Evolutionary conservation across 2,113 vertebrate species (phyloP).

Genomic region (Plecturocebus donacophilus): DNA sequence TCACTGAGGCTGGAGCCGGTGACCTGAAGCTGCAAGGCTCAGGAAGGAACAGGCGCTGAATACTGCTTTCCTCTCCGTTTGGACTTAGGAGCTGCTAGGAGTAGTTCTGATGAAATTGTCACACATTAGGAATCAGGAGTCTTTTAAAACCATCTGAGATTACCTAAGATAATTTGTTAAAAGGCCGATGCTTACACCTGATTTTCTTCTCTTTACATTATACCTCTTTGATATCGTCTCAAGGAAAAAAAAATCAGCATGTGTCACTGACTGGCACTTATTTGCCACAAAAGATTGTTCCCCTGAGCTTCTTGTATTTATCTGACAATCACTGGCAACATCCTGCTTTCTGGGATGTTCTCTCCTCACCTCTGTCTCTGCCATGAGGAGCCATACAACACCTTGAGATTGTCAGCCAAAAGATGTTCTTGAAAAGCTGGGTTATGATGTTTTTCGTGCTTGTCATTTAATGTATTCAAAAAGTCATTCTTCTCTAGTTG

Average conservation of each 20-base stretch:
- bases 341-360: constrained; percentile 35
- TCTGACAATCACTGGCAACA: constrained; percentile 51
- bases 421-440: constrained; percentile 58
- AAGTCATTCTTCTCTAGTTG: constrained; percentile 14
- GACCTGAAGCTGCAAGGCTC: not conserved
- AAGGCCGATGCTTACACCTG: not conserved
- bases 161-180: not conserved
- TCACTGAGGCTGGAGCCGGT: not conserved
- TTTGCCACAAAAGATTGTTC: constrained; percentile 38
- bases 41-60: not conserved
- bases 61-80: not conserved
- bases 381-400: not conserved
- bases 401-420: constrained; percentile 40
- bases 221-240: not conserved
- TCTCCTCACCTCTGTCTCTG: constrained; percentile 33
- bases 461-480: constrained; percentile 45
- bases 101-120: not conserved
- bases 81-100: not conserved
- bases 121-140: not conserved
- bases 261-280: not conserved
- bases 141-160: not conserved
- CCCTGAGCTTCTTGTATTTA: constrained; percentile 54
- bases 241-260: not conserved
- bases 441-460: not conserved
- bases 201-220: constrained; percentile 12